Evolutionary conservation across 2,113 vertebrate species (phyloP).

Genomic region (Esox niger): DNA sequence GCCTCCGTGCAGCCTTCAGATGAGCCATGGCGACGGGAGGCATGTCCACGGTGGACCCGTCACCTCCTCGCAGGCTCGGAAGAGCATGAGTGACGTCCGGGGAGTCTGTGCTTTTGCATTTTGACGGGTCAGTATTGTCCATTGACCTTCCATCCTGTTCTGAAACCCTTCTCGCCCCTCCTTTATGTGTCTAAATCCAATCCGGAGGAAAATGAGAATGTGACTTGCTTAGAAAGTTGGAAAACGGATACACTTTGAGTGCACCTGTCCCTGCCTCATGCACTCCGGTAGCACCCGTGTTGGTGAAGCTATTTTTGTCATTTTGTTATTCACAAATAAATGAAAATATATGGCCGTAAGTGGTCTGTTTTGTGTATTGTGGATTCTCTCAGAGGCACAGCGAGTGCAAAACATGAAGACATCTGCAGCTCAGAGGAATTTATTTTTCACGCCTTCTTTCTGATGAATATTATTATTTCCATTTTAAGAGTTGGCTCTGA

Average conservation of each 20-base stretch:
- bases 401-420: background rate
- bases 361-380: background rate
- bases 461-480: conserved; percentile 53
- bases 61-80: conserved; percentile 19
- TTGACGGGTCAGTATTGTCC: conserved; percentile 23
- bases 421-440: background rate
- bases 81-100: conserved; percentile 37
- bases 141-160: background rate
- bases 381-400: background rate
- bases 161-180: conserved; percentile 2
- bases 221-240: background rate
- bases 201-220: conserved; percentile 12
- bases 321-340: conserved; percentile 1
- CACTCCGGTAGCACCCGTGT: background rate
- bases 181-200: background rate
- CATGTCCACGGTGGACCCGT: conserved; percentile 27
- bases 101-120: conserved; percentile 8
- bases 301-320: background rate
- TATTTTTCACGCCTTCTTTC: conserved; percentile 1
- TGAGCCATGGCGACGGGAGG: conserved; percentile 10
- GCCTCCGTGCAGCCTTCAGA: conserved; percentile 1
- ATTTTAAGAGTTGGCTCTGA: conserved; percentile 44
- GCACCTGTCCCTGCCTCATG: background rate
- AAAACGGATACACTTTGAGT: conserved; percentile 8
- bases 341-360: background rate